Conservation (phyloP, 2,888 invertebrate species). For the Chymomyza caudatula region DNA sequence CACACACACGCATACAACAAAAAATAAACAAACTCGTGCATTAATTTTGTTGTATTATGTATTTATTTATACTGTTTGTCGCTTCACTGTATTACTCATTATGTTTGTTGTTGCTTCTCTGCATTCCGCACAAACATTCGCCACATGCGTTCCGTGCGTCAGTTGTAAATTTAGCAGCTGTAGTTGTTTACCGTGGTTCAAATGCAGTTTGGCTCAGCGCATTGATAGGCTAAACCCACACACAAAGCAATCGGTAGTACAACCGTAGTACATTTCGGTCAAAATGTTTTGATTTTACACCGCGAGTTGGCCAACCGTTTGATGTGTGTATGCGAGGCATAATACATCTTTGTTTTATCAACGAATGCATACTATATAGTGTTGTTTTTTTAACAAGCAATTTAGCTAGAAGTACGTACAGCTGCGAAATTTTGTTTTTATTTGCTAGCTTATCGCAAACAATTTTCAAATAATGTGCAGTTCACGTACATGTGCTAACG, state of each 20-base stretch:
- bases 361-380: too few species aligned
- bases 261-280: too few species aligned
- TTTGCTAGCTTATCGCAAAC: neutral
- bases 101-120: slow-evolving; percentile 17
- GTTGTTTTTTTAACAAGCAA: neutral
- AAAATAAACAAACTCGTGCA: too few species aligned
- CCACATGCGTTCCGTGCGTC: neutral
- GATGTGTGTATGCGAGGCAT: too few species aligned
- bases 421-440: neutral
- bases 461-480: neutral
- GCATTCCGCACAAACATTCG: slow-evolving; percentile 8
- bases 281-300: too few species aligned
- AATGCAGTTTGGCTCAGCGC: neutral
- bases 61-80: slow-evolving; percentile 1
- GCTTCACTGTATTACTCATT: slow-evolving; percentile 2
- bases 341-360: too few species aligned
- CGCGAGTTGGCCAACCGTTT: too few species aligned
- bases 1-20: neutral
- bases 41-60: neutral
- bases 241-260: too few species aligned
- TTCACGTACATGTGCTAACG: neutral
- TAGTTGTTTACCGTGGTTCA: neutral
- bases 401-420: neutral
- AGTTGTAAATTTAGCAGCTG: neutral
- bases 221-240: too few species aligned